A percentile compares a stretch with the other conserved stretches of the same genome.
These are phyloP conservation scores for Glaucidium brasilianum DNA, from an alignment of 2,113 vertebrate species.

Conservation along the genomic window DNA sequence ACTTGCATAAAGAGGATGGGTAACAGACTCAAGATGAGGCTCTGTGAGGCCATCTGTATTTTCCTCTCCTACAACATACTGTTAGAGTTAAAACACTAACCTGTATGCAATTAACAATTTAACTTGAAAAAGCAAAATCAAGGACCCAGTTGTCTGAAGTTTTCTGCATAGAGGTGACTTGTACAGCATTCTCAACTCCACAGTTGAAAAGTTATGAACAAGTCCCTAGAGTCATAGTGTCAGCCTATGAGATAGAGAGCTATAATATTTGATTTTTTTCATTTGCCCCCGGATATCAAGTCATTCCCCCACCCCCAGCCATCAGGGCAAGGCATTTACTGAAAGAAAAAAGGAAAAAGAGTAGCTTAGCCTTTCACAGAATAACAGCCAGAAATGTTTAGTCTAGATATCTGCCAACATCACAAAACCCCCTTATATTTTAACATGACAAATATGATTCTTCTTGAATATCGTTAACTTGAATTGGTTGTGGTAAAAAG, in stretches of 20 bases:
- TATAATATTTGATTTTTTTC: not conserved
- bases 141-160: not conserved
- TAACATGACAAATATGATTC: not conserved
- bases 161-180: not conserved
- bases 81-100: not conserved
- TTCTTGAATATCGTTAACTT: not conserved
- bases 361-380: not conserved
- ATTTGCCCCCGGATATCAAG: not conserved
- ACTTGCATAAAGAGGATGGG: not conserved
- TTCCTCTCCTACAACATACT: not conserved
- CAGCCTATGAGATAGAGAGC: not conserved
- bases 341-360: not conserved
- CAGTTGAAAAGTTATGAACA: not conserved
- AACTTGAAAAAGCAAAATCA: not conserved
- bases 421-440: not conserved
- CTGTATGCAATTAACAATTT: not conserved
- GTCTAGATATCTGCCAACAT: not conserved
- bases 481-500: not conserved
- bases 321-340: not conserved
- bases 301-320: rapidly evolving
- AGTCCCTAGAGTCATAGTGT: not conserved
- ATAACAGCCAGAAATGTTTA: not conserved
- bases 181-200: not conserved
- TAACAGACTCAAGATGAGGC: not conserved
- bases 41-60: not conserved